phyloP scores from a whole-genome alignment of 2,888 invertebrate species.

The Brassicogethes aeneus region DNA sequence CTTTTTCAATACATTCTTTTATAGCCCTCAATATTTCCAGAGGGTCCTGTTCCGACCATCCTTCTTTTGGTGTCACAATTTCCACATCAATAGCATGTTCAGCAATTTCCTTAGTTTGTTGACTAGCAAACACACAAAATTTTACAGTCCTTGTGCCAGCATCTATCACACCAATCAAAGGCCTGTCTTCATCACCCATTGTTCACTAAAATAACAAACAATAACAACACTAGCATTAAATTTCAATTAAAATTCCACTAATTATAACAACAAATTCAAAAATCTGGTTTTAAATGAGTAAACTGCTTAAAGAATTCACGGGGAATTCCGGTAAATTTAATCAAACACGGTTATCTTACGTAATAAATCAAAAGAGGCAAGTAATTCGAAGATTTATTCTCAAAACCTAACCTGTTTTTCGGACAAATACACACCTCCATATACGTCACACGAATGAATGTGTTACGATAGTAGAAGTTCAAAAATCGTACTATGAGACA shows the following conservation, averaged over 20 bases:
- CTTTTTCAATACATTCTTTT: constrained; percentile 68
- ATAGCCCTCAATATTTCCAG: constrained; percentile 73
- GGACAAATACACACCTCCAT: constrained; percentile 12
- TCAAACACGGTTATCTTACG: too few relatives aligned
- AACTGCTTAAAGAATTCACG: too few relatives aligned
- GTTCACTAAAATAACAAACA: constrained; percentile 7
- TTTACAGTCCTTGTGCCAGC: constrained; percentile 81
- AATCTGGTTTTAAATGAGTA: too few relatives aligned
- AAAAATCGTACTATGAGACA: neutral
- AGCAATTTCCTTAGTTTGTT: constrained; percentile 68
- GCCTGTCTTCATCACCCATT: constrained; percentile 14
- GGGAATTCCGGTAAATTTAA: too few relatives aligned
- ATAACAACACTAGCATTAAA: constrained; percentile 6
- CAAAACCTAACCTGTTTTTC: too few relatives aligned
- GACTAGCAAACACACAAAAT: constrained; percentile 64
- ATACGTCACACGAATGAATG: constrained; percentile 7
- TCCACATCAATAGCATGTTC: constrained; percentile 75
- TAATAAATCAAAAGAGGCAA: too few relatives aligned
- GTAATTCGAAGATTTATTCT: too few relatives aligned
- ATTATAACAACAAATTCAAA: too few relatives aligned
- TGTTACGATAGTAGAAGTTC: constrained; percentile 1
- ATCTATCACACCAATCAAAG: constrained; percentile 83
- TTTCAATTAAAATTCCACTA: too few relatives aligned
- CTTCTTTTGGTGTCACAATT: constrained; percentile 72
- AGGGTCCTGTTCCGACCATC: constrained; percentile 94